These are phyloP conservation scores for Pseudolaguvia tuberculata DNA, from an alignment of 2,113 vertebrate species.

Conservation along the genomic window DNA sequence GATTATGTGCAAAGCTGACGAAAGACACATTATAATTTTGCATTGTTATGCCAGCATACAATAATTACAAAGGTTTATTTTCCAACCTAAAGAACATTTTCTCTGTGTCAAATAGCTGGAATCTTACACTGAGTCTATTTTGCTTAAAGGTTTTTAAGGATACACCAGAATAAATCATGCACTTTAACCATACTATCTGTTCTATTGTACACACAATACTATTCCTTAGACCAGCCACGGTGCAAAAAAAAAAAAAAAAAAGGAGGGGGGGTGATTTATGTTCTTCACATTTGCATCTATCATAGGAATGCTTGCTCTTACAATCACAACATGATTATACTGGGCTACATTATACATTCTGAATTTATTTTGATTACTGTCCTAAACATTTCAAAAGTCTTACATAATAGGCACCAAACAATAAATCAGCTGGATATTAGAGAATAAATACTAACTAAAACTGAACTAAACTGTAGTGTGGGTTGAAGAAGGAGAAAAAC, in stretches of 20 bases:
- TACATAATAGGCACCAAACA: conserved; percentile 35
- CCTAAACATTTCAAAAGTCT: conserved; percentile 24
- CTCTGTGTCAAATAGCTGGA: not conserved
- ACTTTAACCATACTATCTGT: conserved; percentile 36
- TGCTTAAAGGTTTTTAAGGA: conserved; percentile 13
- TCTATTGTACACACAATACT: conserved; percentile 33
- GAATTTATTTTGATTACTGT: conserved; percentile 34
- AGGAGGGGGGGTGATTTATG: conserved; percentile 21
- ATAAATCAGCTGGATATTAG: conserved; percentile 43
- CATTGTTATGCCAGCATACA: conserved; percentile 9
- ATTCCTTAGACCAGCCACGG: conserved; percentile 40
- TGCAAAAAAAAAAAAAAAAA: conserved; percentile 32
- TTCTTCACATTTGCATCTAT: conserved; percentile 20
- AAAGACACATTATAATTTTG: conserved; percentile 17
- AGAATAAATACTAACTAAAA: conserved; percentile 47
- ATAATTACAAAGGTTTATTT: conserved; percentile 10
- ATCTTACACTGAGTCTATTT: not conserved
- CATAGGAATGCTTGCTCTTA: conserved; percentile 39
- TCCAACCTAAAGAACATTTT: not conserved
- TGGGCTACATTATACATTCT: conserved; percentile 47
- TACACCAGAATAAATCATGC: conserved; percentile 34
- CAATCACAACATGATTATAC: conserved; percentile 41
- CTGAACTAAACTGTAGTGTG: conserved; percentile 46
- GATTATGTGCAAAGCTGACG: conserved; percentile 6
- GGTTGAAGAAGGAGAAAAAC: conserved; percentile 13